Evolutionary conservation across 1,140 invertebrate genomes (phyloP).

Genomic region (Sitodiplosis mosellana): DNA sequence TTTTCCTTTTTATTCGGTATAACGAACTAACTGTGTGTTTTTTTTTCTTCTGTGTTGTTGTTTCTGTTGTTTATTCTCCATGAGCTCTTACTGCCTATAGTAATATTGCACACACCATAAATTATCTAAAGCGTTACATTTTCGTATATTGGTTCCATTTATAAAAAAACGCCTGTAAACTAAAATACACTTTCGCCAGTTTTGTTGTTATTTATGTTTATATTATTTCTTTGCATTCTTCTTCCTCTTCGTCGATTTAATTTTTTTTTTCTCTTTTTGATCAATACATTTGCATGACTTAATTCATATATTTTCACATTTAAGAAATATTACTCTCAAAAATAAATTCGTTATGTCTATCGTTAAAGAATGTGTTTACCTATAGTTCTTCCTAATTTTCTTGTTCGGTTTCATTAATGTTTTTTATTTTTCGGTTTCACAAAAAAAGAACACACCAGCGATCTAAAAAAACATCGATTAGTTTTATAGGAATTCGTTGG

Average conservation of each 20-base stretch:
- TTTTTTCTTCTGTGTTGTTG: too few relatives aligned
- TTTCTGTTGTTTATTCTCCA: too few relatives aligned
- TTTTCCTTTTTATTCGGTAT: too few relatives aligned
- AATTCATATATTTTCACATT: neutral
- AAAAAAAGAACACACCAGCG: too few relatives aligned
- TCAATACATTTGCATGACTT: neutral
- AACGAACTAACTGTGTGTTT: too few relatives aligned
- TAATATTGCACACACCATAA: too few relatives aligned
- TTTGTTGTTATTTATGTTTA: neutral
- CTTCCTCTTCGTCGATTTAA: neutral
- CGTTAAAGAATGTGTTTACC: neutral
- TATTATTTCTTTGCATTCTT: neutral
- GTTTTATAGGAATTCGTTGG: too few relatives aligned
- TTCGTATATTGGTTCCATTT: too few relatives aligned
- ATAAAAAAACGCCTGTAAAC: too few relatives aligned
- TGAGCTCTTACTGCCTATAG: too few relatives aligned
- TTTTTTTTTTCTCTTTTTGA: neutral
- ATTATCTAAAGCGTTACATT: too few relatives aligned
- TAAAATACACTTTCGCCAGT: neutral
- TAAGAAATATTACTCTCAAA: neutral
- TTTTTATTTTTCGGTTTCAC: neutral
- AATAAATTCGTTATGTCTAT: neutral
- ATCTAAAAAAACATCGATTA: too few relatives aligned
- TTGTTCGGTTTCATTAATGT: neutral
- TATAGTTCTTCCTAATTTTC: constrained; percentile 3